These are phyloP conservation scores for Torymus aiolomorphi DNA, from an alignment of 2,888 invertebrate genomes.

Conservation along the genomic window DNA sequence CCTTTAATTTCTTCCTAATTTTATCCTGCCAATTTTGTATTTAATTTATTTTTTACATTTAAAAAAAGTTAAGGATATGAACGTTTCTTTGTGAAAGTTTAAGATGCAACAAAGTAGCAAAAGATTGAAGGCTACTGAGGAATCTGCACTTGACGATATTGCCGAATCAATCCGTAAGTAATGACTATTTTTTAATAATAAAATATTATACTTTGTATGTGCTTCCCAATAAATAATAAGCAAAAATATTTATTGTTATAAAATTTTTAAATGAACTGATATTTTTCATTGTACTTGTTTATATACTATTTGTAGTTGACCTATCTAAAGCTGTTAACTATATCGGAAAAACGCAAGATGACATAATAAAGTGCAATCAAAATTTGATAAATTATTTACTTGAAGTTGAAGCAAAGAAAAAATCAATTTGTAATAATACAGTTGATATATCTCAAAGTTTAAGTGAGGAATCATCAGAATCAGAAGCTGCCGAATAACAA, in stretches of 20 bases:
- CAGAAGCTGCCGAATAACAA: not conserved
- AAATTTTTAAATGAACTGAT: not conserved
- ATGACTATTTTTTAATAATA: constrained; percentile 2
- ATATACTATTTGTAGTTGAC: constrained; percentile 74
- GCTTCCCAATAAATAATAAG: not conserved
- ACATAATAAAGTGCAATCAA: constrained; percentile 77
- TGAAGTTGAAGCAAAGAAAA: constrained; percentile 71
- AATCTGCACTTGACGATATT: constrained; percentile 63
- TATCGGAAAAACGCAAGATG: constrained; percentile 74
- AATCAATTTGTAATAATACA: constrained; percentile 3
- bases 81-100: not conserved
- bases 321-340: constrained; percentile 74
- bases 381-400: constrained; percentile 76
- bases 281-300: not conserved
- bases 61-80: not conserved
- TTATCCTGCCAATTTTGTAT: not conserved
- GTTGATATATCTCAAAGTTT: not conserved
- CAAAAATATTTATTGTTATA: too few species aligned
- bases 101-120: constrained; percentile 62
- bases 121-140: constrained; percentile 61
- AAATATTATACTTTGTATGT: not conserved
- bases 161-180: constrained; percentile 63
- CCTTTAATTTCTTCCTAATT: not conserved
- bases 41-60: not conserved
- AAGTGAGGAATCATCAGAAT: not conserved